Conservation (phyloP, 2,113 vertebrate genomes). For the Megatriorchis doriae region DNA sequence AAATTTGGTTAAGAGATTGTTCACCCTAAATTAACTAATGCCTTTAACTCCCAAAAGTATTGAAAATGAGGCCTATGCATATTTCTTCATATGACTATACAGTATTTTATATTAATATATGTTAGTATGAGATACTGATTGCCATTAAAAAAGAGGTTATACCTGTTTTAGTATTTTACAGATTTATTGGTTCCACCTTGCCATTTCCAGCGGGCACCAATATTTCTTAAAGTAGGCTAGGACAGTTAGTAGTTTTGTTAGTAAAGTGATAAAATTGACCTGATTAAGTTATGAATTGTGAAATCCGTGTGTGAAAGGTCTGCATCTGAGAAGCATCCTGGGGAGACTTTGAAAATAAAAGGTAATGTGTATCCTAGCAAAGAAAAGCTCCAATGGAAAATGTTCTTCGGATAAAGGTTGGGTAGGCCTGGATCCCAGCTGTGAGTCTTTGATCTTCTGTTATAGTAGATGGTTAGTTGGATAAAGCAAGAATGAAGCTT, state of each 20-base stretch:
- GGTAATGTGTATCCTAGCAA: neutral
- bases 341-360: neutral
- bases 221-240: neutral
- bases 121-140: neutral
- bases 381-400: neutral
- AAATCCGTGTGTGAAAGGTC: fast-evolving
- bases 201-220: neutral
- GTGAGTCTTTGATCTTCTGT: neutral
- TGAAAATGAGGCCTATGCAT: neutral
- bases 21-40: neutral
- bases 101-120: neutral
- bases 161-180: neutral
- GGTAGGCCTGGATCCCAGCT: neutral
- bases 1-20: neutral
- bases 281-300: neutral
- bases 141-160: neutral
- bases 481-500: neutral
- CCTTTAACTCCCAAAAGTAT: neutral
- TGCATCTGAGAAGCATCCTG: neutral
- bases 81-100: neutral
- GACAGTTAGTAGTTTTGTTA: neutral
- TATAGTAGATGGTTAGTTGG: neutral
- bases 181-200: neutral
- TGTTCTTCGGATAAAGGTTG: neutral
- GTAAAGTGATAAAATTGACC: neutral